Evolutionary conservation across 2,888 invertebrate species (phyloP).

Genomic region (Norana najaformis): DNA sequence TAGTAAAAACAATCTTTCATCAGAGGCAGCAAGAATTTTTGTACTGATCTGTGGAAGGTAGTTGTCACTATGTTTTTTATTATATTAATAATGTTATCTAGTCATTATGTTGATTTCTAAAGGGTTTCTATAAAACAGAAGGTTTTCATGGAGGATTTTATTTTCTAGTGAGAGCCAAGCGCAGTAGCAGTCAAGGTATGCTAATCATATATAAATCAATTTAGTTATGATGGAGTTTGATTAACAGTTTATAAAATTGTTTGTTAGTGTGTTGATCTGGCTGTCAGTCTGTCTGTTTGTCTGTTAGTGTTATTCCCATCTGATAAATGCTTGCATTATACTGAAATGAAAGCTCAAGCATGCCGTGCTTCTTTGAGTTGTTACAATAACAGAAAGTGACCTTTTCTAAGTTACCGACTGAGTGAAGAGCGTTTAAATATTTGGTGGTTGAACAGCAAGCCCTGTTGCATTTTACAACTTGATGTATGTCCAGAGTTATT

Average conservation of each 20-base stretch:
- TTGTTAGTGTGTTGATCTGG: too few relatives aligned
- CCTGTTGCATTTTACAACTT: not conserved
- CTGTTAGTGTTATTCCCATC: not conserved
- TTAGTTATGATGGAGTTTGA: not conserved
- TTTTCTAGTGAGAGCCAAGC: not conserved
- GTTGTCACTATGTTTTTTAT: not conserved
- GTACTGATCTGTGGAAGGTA: not conserved
- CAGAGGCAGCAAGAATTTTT: not conserved
- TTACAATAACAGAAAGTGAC: not conserved
- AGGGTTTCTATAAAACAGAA: too few relatives aligned
- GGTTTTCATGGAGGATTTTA: not conserved
- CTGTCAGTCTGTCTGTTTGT: not conserved
- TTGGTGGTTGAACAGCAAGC: too few relatives aligned
- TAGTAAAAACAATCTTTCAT: not conserved
- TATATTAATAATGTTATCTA: not conserved
- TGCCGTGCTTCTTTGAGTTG: not conserved
- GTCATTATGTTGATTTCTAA: too few relatives aligned
- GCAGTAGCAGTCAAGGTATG: slow-evolving; percentile 23
- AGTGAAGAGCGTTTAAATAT: not conserved
- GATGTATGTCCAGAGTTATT: not conserved
- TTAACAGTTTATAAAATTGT: not conserved
- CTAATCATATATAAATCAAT: not conserved
- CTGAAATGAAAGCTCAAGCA: not conserved
- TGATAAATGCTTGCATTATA: not conserved
- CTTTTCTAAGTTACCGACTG: not conserved